phyloP scores from a whole-genome alignment of 2,888 invertebrate species.

The Neocrepidodera transversa region DNA sequence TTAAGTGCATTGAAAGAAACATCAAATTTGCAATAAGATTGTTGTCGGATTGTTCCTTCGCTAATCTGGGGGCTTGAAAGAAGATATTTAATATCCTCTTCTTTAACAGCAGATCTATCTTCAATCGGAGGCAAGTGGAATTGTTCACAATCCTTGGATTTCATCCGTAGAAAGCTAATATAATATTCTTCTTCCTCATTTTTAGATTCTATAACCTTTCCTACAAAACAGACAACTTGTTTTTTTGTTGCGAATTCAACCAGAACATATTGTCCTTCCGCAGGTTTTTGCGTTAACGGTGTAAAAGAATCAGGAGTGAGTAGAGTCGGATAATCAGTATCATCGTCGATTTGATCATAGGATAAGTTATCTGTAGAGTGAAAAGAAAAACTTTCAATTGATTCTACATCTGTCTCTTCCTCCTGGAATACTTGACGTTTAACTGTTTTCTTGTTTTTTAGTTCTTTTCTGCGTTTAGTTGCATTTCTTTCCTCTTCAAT shows the following conservation, averaged over 20 bases:
- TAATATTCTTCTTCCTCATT: slow-evolving; percentile 5
- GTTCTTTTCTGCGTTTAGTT: no score
- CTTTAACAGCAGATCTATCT: background rate
- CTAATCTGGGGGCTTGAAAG: no score
- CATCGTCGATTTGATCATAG: background rate
- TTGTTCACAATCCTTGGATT: background rate
- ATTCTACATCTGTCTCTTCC: background rate
- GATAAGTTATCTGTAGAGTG: background rate
- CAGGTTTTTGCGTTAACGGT: background rate
- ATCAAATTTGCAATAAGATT: no score
- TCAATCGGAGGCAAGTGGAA: background rate
- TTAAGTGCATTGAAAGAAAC: no score
- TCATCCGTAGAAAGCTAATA: background rate
- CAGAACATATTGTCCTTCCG: slow-evolving; percentile 6
- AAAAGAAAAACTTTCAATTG: slow-evolving; percentile 6
- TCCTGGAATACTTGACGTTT: slow-evolving; percentile 1
- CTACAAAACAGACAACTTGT: background rate
- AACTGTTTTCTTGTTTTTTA: slow-evolving; percentile 3
- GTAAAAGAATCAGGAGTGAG: background rate
- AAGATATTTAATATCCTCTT: background rate
- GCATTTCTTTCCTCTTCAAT: slow-evolving; percentile 22
- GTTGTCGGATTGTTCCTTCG: no score
- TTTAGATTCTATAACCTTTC: slow-evolving; percentile 2
- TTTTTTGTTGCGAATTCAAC: slow-evolving; percentile 9
- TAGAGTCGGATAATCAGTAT: no score